Evolutionary conservation across 2,888 invertebrate species (phyloP).

Genomic region (Lepidocyrtoides sp.): DNA sequence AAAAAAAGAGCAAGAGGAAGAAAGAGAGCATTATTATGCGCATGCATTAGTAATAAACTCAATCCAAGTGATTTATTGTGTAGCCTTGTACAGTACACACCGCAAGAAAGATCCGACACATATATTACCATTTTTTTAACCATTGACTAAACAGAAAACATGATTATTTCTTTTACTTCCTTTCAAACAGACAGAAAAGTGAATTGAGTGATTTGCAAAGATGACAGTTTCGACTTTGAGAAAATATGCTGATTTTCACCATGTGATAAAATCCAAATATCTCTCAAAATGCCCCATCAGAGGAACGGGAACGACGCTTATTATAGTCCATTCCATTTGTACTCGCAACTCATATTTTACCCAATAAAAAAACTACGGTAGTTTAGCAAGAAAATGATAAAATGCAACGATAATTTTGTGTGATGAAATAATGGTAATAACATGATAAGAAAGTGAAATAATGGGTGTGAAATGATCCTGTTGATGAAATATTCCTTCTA

Average conservation of each 20-base stretch:
- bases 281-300: conserved; percentile 48
- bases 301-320: background rate
- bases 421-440: conserved; percentile 52
- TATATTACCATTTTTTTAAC: background rate
- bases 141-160: background rate
- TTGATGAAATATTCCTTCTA: conserved; percentile 62
- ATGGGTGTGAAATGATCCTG: conserved; percentile 69
- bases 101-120: conserved; percentile 14
- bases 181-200: too few species aligned
- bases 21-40: conserved; percentile 15
- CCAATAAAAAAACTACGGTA: background rate
- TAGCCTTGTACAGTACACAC: background rate
- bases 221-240: background rate
- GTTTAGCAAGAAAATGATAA: background rate
- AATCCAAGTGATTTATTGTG: conserved; percentile 2
- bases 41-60: conserved; percentile 43
- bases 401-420: conserved; percentile 30
- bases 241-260: too few species aligned
- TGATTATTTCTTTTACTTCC: background rate
- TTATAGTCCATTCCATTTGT: background rate
- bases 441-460: conserved; percentile 47
- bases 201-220: background rate
- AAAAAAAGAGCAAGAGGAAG: background rate
- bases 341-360: background rate
- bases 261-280: too few species aligned